These are phyloP conservation scores for Anguilla marmorata DNA, from an alignment of 2,797 vertebrate genomes.

Conservation along the genomic window DNA sequence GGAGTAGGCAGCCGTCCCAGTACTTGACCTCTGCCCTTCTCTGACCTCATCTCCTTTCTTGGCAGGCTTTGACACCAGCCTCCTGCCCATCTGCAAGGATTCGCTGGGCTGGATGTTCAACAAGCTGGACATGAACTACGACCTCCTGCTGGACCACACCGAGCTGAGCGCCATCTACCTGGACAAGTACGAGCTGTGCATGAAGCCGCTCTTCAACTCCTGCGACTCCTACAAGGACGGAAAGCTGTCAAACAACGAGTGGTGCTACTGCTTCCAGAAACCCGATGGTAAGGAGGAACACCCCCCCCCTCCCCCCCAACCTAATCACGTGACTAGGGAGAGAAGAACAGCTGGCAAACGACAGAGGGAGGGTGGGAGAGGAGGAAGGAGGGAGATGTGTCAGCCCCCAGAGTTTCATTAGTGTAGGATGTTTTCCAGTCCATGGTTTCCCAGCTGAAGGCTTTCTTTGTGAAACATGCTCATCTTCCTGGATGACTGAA, in stretches of 20 bases:
- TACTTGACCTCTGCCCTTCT: not conserved
- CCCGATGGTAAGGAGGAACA: constrained; percentile 70
- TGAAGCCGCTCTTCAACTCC: constrained; percentile 95
- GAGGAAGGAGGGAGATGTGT: not conserved
- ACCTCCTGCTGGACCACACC: constrained; percentile 91
- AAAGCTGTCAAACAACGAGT: constrained; percentile 98
- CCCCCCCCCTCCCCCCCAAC: not conserved
- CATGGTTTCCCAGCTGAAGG: not conserved
- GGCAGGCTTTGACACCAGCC: constrained; percentile 94
- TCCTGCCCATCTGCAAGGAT: constrained; percentile 96
- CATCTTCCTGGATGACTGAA: not conserved
- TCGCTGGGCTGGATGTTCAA: constrained; percentile 99
- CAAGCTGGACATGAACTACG: constrained; percentile 97
- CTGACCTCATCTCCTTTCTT: not conserved
- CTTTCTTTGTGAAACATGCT: not conserved
- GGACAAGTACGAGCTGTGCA: constrained; percentile 94
- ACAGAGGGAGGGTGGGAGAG: not conserved
- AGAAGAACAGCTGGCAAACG: not conserved
- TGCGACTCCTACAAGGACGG: constrained; percentile 97
- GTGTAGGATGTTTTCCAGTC: constrained; percentile 22
- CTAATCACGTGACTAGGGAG: not conserved
- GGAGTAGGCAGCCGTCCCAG: not conserved
- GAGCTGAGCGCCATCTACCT: constrained; percentile 95
- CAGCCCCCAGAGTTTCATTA: constrained; percentile 6
- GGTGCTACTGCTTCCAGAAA: constrained; percentile 98